Percentiles rank a stretch among this genome's conserved stretches.
Evolutionary conservation across 2,888 invertebrate species (phyloP).

Genomic region (Protophormia terraenovae): DNA sequence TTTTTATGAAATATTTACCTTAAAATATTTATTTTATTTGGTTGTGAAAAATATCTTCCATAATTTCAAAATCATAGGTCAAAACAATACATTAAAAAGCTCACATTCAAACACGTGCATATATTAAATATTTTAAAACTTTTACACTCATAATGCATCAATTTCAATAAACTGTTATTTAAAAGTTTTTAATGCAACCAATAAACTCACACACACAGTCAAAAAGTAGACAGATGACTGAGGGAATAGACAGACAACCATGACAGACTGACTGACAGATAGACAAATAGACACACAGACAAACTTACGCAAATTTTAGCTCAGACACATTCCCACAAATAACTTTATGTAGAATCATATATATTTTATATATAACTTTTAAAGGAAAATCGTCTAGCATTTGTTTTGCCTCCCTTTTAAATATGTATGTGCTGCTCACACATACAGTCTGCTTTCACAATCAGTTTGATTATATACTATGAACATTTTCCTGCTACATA

Average conservation of each 20-base stretch:
- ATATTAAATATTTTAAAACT: constrained; percentile 19
- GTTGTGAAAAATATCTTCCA: too few species aligned
- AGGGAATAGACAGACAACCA: not conserved
- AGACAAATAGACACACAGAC: not conserved
- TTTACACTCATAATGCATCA: constrained; percentile 57
- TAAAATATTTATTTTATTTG: too few species aligned
- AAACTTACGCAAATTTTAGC: not conserved
- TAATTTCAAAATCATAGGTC: too few species aligned
- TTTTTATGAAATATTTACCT: too few species aligned
- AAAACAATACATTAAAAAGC: not conserved
- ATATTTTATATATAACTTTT: not conserved
- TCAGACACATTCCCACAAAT: not conserved
- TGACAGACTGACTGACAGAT: not conserved
- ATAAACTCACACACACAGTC: constrained; percentile 38
- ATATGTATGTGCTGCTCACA: not conserved
- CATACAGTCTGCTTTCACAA: constrained; percentile 5
- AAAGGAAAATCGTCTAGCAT: constrained; percentile 25
- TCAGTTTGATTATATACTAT: constrained; percentile 9
- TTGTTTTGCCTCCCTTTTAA: constrained; percentile 17
- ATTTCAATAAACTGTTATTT: constrained; percentile 64
- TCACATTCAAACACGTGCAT: not conserved
- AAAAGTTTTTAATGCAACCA: constrained; percentile 65
- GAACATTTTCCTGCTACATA: constrained; percentile 29
- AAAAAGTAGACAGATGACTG: constrained; percentile 8
- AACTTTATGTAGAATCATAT: constrained; percentile 10